Conservation (phyloP, 2,113 vertebrate species). For the Pelobates fuscus region DNA sequence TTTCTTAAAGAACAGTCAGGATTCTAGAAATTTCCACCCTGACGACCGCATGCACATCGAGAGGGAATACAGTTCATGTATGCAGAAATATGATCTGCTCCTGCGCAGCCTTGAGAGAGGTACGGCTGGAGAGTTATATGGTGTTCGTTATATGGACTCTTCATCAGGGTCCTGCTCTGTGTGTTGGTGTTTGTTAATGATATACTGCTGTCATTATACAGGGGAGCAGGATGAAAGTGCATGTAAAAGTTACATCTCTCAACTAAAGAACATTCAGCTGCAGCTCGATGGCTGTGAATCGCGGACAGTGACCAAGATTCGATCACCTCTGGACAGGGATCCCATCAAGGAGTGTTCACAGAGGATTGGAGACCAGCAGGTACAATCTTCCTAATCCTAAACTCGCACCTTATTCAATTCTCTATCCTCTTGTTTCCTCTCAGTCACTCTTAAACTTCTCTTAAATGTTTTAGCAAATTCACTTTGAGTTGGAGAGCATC, state of each 20-base stretch:
- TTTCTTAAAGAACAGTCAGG: slow-evolving; percentile 86
- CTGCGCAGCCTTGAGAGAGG: slow-evolving; percentile 85
- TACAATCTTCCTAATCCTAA: no score
- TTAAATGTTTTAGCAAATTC: slow-evolving; percentile 74
- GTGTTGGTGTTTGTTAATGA: background rate
- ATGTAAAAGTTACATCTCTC: slow-evolving; percentile 83
- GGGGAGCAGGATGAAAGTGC: slow-evolving; percentile 77
- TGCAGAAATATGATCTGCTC: slow-evolving; percentile 79
- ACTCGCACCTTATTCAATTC: no score
- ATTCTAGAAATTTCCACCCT: slow-evolving; percentile 74
- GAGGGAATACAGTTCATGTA: slow-evolving; percentile 76
- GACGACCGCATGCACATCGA: slow-evolving; percentile 84
- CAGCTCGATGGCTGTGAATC: slow-evolving; percentile 85
- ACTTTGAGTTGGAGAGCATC: slow-evolving; percentile 83
- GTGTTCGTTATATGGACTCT: background rate
- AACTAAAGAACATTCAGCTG: slow-evolving; percentile 86
- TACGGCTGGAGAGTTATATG: slow-evolving; percentile 54
- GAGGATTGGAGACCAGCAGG: slow-evolving; percentile 84
- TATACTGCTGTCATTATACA: background rate
- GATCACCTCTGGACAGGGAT: slow-evolving; percentile 82
- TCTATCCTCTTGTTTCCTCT: background rate
- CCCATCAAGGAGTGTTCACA: slow-evolving; percentile 79
- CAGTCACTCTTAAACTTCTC: background rate
- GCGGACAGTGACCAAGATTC: slow-evolving; percentile 79
- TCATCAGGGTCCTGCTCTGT: background rate